Base-by-base conservation (phyloP, 2,888 invertebrate genomes). In the Cantharis rustica region DNA sequence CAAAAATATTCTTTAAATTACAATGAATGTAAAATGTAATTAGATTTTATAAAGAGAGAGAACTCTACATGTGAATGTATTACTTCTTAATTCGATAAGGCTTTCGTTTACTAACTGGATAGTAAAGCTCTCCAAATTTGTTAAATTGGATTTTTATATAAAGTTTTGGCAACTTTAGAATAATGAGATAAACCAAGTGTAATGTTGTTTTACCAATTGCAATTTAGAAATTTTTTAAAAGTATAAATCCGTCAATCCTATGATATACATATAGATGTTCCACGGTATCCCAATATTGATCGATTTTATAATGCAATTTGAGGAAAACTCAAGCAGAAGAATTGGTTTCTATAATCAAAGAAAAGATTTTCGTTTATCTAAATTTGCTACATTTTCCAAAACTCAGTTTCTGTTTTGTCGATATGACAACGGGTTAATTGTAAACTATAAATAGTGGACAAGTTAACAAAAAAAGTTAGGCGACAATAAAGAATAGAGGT, bases 11-110 rank as follows among this genome's bases (percentile, higher is more conserved):
- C 63, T 64, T 70, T 69, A 74, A 74, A 70, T 69, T 74, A 69
- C 74, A 69, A 74, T 31, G 70, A 63, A 69, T 23, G 47, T 69
- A 16, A 70, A 70, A 70, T 74, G 64, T 74, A 69, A 74, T 74
- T 74, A 74, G 69, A 20, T 72, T 61, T 47, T 31, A 47, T 61
- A 66, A 66, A 20, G 47, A 31, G 31, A 47, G 15, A 47, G 61
- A 61, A 66, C 23, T 71, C 66, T 66, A 66, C 66, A 47, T 47
- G 47, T 47, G n/a, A 47, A 47, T 47, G 47, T 47, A n/a, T 47
- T 47, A 47, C 47, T 47, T 47, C 47, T 47, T 31, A 31, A 31
- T 31, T 31, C 31, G 31, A 31, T 31, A 31, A n/a, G 31, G 31
- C 31, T 31, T 31, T 31, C 31, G 13, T 31, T 31, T 31, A 31